phyloP scores from a whole-genome alignment of 2,888 invertebrate species.

The Hedya salicella region DNA sequence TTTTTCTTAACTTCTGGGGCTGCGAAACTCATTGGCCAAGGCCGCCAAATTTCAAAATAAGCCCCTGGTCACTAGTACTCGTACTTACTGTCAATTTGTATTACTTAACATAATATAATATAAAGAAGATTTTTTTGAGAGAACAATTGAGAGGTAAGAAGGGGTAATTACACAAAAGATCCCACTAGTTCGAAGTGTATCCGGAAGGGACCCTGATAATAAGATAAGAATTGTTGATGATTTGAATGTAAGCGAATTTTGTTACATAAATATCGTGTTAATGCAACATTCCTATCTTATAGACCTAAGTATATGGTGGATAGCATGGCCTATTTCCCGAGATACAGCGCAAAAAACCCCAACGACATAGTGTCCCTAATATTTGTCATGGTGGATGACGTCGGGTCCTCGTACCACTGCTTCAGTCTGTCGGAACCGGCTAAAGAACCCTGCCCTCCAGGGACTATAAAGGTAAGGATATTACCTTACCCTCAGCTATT shows the following conservation, averaged over 20 bases:
- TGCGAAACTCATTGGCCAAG: no score
- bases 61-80: no score
- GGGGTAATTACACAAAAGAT: no score
- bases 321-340: conserved; percentile 56
- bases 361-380: conserved; percentile 54
- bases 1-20: no score
- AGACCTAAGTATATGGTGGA: conserved; percentile 75
- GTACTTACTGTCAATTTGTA: no score
- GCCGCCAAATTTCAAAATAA: no score
- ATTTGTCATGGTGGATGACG: conserved; percentile 67
- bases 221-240: neutral
- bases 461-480: conserved; percentile 58
- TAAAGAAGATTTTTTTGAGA: no score
- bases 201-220: no score
- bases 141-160: no score
- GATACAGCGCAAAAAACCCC: conserved; percentile 52
- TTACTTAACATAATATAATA: no score
- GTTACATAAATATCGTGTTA: conserved; percentile 4
- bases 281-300: conserved; percentile 47
- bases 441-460: conserved; percentile 60
- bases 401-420: conserved; percentile 59
- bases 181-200: no score
- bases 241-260: neutral
- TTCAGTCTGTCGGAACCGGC: conserved; percentile 65
- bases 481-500: neutral